Evolutionary conservation across 2,113 vertebrate species (phyloP), one percentile per base, ranked within the genome.

Genomic region (Prolemur simus): DNA sequence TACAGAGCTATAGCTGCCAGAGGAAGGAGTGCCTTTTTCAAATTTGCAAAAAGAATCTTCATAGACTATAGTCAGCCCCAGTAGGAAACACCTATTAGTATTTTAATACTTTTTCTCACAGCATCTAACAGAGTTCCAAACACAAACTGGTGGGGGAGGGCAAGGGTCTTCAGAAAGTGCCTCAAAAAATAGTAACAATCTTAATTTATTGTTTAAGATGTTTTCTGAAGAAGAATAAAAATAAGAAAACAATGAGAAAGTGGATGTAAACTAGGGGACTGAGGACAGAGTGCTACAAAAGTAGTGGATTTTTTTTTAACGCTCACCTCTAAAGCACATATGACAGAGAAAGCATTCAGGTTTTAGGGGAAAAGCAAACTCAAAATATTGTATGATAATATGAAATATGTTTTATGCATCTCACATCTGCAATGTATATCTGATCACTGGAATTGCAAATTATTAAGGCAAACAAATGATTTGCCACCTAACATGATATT

Each of bases 401-500:
- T 34, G 34, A 86, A 94, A 49, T 64, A 66, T 80, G 5, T 74
- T 69, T 87, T 58, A 52, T 54, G 18, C 9, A 23, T 42, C 56
- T 95, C 49, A 81, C 49, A 66, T 34, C 47, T 91, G 37, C 34
- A 78, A 74, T 69, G 42, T 58, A 39, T 34, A 80, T 42, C 54
- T 47, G 47, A 89, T 73, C 83, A 21, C n/a, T 89, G 29, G 86
- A 71, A 74, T n/a, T 91, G 8, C 68, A 49, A 52, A 54, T 92
- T 64, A 92, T 34, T 68, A 71, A 77, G 63, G n/a, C 69, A 89
- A 91, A 89, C 97, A 91, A 88, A 83, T 42, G 58, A 39, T 52
- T 89, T 78, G 83, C 37, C 85, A 91, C 91, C 89, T 89, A 83
- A 34, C 34, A 63, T 74, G 91, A 73, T 17, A 47, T 29, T 64